These are phyloP conservation scores for Muscidifurax raptorellus DNA, from an alignment of 1,140 invertebrate genomes.

Conservation along the genomic window DNA sequence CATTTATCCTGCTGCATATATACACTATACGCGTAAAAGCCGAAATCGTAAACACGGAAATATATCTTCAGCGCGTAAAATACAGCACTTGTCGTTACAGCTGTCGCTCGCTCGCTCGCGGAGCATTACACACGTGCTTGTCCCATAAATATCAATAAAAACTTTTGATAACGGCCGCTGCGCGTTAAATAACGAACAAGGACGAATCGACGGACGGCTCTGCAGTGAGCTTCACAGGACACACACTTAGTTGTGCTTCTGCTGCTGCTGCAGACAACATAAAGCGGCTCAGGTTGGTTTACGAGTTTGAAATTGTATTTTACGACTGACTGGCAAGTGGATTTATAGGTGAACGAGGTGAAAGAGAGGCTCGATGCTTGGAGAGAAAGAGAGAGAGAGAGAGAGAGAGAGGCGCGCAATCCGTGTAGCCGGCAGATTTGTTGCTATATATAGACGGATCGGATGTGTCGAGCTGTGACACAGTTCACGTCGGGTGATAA, in stretches of 20 bases:
- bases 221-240: neutral
- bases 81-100: neutral
- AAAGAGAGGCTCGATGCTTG: neutral
- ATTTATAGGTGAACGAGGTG: constrained; percentile 17
- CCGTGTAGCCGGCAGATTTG: neutral
- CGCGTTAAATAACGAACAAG: neutral
- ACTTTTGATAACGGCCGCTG: neutral
- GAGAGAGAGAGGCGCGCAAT: neutral
- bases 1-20: neutral
- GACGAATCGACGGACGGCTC: neutral
- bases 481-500: neutral
- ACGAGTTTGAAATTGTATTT: constrained; percentile 49
- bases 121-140: neutral
- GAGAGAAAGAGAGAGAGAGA: neutral
- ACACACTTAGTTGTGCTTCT: neutral
- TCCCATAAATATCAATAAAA: constrained; percentile 2
- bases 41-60: neutral
- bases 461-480: neutral
- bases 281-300: constrained; percentile 22
- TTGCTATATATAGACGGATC: neutral
- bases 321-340: constrained; percentile 40
- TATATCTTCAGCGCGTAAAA: neutral
- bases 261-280: neutral
- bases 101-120: neutral
- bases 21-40: neutral